Evolutionary conservation across 2,797 vertebrate genomes (phyloP).

Genomic region (Buceros bicornis): DNA sequence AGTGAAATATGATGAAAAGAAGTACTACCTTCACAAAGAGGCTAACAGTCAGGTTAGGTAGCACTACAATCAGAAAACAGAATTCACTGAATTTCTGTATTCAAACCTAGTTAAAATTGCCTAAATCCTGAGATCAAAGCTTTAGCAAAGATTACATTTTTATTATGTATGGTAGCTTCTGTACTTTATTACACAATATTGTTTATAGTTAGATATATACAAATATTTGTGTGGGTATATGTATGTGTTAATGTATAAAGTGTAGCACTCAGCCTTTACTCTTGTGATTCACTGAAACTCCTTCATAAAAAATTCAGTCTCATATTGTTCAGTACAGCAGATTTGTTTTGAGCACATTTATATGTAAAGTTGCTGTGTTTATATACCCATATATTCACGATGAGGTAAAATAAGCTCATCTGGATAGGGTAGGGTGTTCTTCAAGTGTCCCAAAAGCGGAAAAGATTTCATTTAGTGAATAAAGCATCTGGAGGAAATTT

Average conservation of each 20-base stretch:
- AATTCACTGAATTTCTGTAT: neutral
- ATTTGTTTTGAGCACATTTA: constrained; percentile 35
- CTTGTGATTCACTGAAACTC: neutral
- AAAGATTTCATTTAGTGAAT: constrained; percentile 27
- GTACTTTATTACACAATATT: neutral
- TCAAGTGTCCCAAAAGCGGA: neutral
- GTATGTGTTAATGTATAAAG: neutral
- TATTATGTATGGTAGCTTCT: neutral
- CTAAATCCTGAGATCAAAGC: neutral
- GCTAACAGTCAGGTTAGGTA: neutral
- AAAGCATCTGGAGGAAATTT: constrained; percentile 36
- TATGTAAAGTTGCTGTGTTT: neutral
- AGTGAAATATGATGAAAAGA: neutral
- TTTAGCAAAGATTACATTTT: neutral
- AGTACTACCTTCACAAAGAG: neutral
- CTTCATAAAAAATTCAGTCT: neutral
- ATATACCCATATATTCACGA: neutral
- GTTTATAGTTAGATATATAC: neutral
- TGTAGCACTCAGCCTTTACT: neutral
- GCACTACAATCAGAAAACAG: neutral
- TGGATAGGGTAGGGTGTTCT: neutral
- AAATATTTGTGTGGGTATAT: neutral
- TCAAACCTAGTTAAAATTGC: neutral
- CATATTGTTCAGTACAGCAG: neutral
- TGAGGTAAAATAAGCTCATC: neutral